Conservation (phyloP, 1,140 invertebrate genomes). For the Mizuhopecten yessoensis region DNA sequence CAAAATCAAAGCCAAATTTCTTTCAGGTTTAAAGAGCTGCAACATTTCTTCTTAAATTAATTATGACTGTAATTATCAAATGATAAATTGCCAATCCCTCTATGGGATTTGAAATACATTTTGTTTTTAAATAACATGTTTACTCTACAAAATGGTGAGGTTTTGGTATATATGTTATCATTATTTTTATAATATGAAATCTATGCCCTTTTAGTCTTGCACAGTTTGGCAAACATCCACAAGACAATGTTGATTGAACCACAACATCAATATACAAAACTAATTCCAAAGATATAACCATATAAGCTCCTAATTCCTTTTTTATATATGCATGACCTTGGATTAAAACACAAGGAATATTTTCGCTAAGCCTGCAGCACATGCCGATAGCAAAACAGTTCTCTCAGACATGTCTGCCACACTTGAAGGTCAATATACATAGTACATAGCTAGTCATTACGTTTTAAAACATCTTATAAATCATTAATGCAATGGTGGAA, state of each 20-base stretch:
- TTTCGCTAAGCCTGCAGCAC: not conserved
- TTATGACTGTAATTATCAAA: too few species aligned
- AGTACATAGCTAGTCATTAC: not conserved
- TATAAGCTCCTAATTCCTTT: not conserved
- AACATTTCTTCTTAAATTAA: too few species aligned
- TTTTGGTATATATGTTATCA: too few species aligned
- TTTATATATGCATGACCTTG: not conserved
- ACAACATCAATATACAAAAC: not conserved
- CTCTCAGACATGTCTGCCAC: not conserved
- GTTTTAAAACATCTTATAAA: not conserved
- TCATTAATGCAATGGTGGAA: not conserved
- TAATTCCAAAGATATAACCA: not conserved
- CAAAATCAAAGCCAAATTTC: too few species aligned
- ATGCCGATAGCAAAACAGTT: not conserved
- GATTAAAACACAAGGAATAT: not conserved
- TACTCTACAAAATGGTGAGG: too few species aligned
- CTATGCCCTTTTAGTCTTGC: too few species aligned
- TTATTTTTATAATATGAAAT: too few species aligned
- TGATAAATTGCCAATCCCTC: too few species aligned
- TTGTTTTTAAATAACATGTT: too few species aligned
- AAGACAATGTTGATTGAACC: constrained; percentile 12
- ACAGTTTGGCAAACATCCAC: too few species aligned
- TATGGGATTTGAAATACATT: too few species aligned
- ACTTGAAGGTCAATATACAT: not conserved
- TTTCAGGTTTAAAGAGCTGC: too few species aligned